phyloP scores from a whole-genome alignment of 2,888 invertebrate genomes.

The Chymomyza procnemis region DNA sequence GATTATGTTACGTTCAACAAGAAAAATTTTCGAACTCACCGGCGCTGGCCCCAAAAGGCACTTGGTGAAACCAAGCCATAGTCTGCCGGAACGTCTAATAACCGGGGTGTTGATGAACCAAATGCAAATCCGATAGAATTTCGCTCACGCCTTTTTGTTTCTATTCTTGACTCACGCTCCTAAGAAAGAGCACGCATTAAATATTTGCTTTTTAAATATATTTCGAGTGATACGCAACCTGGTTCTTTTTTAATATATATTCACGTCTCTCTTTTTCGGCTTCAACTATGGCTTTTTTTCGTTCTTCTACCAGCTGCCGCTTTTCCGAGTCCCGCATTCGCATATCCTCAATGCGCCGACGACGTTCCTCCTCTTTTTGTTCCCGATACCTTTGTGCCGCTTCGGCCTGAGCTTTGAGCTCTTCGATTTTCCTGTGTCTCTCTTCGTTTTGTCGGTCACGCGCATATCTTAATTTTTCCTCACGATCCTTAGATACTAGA shows the following conservation, averaged over 20 bases:
- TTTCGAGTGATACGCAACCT: constrained; percentile 68
- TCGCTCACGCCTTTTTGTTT: constrained; percentile 88
- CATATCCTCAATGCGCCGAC: constrained; percentile 89
- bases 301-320: constrained; percentile 87
- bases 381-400: constrained; percentile 93
- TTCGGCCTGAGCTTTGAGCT: constrained; percentile 91
- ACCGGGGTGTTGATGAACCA: constrained; percentile 93
- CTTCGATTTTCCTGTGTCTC: constrained; percentile 91
- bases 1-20: background rate
- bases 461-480: constrained; percentile 85
- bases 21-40: constrained; percentile 77
- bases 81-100: constrained; percentile 88
- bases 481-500: constrained; percentile 79
- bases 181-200: background rate
- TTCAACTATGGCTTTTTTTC: constrained; percentile 92
- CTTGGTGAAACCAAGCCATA: constrained; percentile 80
- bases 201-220: background rate
- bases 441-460: constrained; percentile 94
- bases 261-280: constrained; percentile 92
- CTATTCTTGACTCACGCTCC: constrained; percentile 89
- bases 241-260: constrained; percentile 90
- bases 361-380: constrained; percentile 91
- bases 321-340: constrained; percentile 87
- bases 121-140: constrained; percentile 90
- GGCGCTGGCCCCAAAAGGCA: constrained; percentile 89